Evolutionary conservation across 2,113 vertebrate species (phyloP).

Genomic region (Otus sunia): DNA sequence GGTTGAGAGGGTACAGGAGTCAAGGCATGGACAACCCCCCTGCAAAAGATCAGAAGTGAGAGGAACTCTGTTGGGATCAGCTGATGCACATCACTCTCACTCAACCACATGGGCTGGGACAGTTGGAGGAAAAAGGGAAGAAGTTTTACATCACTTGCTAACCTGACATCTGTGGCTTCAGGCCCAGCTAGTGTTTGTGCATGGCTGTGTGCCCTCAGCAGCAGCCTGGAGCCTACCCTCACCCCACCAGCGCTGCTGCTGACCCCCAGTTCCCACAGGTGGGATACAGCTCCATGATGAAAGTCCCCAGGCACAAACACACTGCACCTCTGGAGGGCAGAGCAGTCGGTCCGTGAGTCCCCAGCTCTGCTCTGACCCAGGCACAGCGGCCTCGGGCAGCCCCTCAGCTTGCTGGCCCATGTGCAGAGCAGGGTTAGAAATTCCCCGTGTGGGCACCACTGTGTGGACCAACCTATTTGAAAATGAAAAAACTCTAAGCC

Average conservation of each 20-base stretch:
- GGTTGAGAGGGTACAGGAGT: not conserved
- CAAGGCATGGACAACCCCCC: not conserved
- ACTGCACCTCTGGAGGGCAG: too few relatives aligned
- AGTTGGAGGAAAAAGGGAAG: not conserved
- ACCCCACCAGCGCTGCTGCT: accelerated
- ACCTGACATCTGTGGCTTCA: not conserved
- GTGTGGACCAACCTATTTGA: not conserved
- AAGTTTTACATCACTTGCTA: not conserved
- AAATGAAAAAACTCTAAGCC: not conserved
- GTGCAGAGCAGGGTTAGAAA: not conserved
- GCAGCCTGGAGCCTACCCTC: not conserved
- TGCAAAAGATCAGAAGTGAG: not conserved
- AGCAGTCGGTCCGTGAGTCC: accelerated
- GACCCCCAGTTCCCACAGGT: accelerated
- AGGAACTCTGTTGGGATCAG: not conserved
- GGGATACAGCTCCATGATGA: not conserved
- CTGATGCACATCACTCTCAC: not conserved
- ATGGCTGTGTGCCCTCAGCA: accelerated
- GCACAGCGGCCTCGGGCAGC: accelerated
- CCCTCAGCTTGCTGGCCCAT: not conserved
- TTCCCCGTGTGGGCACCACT: accelerated
- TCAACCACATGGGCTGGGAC: accelerated
- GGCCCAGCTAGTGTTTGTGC: not conserved
- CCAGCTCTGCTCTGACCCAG: accelerated
- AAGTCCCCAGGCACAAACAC: not conserved